Evolutionary conservation across 2,888 invertebrate species (phyloP).

Genomic region (Chaetogeoica ovagalla): DNA sequence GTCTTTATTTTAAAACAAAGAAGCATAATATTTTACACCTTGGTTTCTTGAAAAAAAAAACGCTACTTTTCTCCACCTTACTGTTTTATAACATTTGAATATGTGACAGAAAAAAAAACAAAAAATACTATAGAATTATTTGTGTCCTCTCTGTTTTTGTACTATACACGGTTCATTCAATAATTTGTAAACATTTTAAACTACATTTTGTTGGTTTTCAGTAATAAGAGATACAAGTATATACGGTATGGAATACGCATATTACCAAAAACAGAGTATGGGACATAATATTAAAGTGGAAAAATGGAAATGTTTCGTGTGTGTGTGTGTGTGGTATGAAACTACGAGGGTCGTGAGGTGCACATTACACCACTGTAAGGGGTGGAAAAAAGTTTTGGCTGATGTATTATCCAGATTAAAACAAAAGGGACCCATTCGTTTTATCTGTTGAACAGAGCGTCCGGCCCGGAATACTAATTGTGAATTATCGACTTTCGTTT

Average conservation of each 20-base stretch:
- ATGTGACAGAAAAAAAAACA: too few species aligned
- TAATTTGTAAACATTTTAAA: not conserved
- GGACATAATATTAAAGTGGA: conserved; percentile 36
- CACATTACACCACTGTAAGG: conserved; percentile 12
- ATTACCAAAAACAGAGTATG: conserved; percentile 15
- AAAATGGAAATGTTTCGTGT: conserved; percentile 30
- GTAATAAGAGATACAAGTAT: not conserved
- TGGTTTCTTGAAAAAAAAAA: too few species aligned
- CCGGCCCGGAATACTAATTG: conserved; percentile 52
- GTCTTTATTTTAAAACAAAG: too few species aligned
- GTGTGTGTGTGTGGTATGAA: conserved; percentile 16
- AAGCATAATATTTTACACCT: too few species aligned
- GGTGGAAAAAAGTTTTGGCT: conserved; percentile 44
- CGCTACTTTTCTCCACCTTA: too few species aligned
- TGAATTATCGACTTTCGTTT: conserved; percentile 52
- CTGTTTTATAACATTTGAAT: too few species aligned
- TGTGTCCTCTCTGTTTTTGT: not conserved
- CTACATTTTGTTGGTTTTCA: conserved; percentile 20
- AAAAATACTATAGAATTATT: too few species aligned
- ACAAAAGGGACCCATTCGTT: conserved; percentile 48
- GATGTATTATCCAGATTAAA: conserved; percentile 51
- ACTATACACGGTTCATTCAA: not conserved
- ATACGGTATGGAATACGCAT: conserved; percentile 22
- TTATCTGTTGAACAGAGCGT: conserved; percentile 49
- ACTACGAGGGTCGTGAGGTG: not conserved